These are phyloP conservation scores for Hypomesus transpacificus DNA, from an alignment of 2,113 vertebrate genomes.

Conservation along the genomic window DNA sequence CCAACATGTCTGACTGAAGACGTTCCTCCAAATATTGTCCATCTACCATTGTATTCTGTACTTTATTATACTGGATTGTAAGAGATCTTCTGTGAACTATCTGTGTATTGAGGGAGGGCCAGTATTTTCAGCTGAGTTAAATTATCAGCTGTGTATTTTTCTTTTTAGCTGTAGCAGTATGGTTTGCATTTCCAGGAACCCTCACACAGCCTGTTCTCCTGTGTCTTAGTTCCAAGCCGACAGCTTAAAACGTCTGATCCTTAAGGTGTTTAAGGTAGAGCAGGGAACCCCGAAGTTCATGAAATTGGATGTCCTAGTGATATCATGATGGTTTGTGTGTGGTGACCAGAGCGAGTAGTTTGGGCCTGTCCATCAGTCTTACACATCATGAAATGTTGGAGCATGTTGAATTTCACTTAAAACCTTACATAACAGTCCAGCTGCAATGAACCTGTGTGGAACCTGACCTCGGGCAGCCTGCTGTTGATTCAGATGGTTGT, in stretches of 20 bases:
- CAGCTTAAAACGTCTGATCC: slow-evolving; percentile 91
- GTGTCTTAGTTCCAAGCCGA: slow-evolving; percentile 83
- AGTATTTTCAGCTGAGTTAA: slow-evolving; percentile 13
- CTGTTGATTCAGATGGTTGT: slow-evolving; percentile 54
- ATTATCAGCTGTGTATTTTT: slow-evolving; percentile 32
- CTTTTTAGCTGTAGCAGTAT: slow-evolving; percentile 3
- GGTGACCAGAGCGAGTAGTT: too few relatives aligned
- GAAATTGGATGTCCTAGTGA: too few relatives aligned
- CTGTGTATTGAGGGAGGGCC: slow-evolving; percentile 3
- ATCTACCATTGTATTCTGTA: slow-evolving; percentile 6
- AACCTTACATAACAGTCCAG: slow-evolving; percentile 28
- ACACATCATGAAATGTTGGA: background rate
- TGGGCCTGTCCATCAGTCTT: background rate
- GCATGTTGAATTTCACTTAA: slow-evolving; percentile 29
- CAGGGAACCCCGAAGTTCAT: too few relatives aligned
- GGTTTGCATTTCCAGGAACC: slow-evolving; percentile 3
- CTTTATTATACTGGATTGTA: slow-evolving; percentile 3
- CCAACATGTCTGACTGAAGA: slow-evolving; percentile 70
- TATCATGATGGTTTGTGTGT: too few relatives aligned
- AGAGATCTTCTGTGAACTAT: background rate
- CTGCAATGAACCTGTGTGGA: slow-evolving; percentile 27
- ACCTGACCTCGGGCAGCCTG: slow-evolving; percentile 36
- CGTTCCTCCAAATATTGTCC: slow-evolving; percentile 19
- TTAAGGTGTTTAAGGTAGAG: slow-evolving; percentile 78
- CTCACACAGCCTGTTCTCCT: background rate